Evolutionary conservation across 2,113 vertebrate genomes (phyloP).

Genomic region (Nymphicus hollandicus): DNA sequence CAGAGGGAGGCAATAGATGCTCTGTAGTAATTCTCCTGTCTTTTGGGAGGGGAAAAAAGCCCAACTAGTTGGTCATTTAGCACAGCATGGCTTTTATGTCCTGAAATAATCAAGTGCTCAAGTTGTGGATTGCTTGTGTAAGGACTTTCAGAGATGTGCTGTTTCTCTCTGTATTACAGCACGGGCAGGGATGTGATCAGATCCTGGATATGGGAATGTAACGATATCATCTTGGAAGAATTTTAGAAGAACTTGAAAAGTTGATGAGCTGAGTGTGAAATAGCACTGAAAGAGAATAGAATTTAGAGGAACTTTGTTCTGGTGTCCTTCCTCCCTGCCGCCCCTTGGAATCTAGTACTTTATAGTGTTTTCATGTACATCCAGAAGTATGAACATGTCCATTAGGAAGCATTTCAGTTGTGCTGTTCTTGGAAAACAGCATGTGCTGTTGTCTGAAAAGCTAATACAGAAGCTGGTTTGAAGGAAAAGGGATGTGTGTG

Average conservation of each 20-base stretch:
- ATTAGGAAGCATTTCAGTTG: not conserved
- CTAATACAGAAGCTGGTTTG: not conserved
- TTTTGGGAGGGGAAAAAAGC: not conserved
- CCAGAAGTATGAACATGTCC: accelerated
- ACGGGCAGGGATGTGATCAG: not conserved
- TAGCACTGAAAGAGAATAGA: not conserved
- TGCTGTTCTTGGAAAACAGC: not conserved
- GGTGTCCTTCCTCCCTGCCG: not conserved
- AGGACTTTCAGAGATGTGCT: not conserved
- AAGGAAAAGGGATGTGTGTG: not conserved
- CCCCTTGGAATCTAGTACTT: not conserved
- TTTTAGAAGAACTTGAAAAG: not conserved
- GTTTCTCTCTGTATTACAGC: not conserved
- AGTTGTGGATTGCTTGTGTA: not conserved
- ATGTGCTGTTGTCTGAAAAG: not conserved
- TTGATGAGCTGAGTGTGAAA: not conserved
- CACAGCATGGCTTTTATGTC: not conserved
- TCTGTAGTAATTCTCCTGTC: not conserved
- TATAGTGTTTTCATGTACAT: not conserved
- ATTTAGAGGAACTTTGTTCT: not conserved
- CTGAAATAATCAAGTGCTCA: not conserved
- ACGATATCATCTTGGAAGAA: not conserved
- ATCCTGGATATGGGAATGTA: not conserved
- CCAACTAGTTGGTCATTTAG: not conserved
- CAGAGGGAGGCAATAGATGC: not conserved